phyloP scores from a whole-genome alignment of 1,140 invertebrate species.

The Hirudo medicinalis region DNA sequence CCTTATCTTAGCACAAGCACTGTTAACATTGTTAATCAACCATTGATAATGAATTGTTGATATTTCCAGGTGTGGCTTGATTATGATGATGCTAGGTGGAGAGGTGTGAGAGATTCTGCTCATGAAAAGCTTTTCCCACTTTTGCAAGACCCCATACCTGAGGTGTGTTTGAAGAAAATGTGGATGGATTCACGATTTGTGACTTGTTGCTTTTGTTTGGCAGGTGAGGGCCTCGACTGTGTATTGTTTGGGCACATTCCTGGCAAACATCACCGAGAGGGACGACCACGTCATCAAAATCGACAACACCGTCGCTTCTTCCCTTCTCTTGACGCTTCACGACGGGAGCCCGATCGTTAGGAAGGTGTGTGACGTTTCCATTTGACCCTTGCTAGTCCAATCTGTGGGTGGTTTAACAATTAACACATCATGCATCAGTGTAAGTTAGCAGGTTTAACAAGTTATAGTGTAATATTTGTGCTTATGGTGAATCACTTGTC shows the following conservation, averaged over 20 bases:
- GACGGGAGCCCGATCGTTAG: conserved; percentile 80
- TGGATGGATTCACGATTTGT: neutral
- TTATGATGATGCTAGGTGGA: conserved; percentile 84
- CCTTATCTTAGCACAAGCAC: neutral
- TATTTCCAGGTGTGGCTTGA: conserved; percentile 67
- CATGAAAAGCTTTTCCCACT: conserved; percentile 80
- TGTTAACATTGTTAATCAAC: no score
- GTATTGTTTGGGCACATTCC: conserved; percentile 82
- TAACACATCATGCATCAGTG: no score
- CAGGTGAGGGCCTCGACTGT: conserved; percentile 75
- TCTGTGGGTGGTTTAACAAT: no score
- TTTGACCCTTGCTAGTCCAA: neutral
- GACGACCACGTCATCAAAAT: conserved; percentile 83
- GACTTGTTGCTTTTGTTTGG: conserved; percentile 12
- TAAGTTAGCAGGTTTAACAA: no score
- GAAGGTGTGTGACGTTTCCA: conserved; percentile 49
- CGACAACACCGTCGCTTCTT: conserved; percentile 77
- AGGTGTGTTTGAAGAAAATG: conserved; percentile 47
- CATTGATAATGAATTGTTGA: neutral
- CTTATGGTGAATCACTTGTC: no score
- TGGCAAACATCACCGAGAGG: conserved; percentile 59
- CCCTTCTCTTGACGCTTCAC: conserved; percentile 57
- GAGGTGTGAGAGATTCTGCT: conserved; percentile 81
- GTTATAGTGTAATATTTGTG: no score
- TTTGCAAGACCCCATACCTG: conserved; percentile 64